Percentiles rank a stretch among this genome's conserved stretches.
Conservation (phyloP, 2,113 vertebrate species). For the Mobula birostris region DNA sequence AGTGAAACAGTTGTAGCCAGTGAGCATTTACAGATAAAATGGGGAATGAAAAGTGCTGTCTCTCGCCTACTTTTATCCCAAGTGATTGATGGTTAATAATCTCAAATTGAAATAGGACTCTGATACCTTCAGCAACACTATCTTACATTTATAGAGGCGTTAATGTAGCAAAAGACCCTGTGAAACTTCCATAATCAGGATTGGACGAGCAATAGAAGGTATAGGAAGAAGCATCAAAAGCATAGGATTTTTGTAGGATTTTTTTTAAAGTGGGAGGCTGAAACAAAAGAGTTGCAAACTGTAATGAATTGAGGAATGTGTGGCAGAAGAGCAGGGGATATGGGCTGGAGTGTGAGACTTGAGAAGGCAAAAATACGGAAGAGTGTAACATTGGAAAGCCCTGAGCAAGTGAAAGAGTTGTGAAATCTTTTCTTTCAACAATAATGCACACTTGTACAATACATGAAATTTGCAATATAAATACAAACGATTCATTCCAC, state of each 20-base stretch:
- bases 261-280: not conserved
- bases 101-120: not conserved
- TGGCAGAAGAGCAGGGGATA: not conserved
- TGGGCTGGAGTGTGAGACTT: not conserved
- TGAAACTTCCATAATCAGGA: not conserved
- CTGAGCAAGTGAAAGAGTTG: not conserved
- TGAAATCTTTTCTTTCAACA: not conserved
- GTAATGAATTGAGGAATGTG: not conserved
- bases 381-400: not conserved
- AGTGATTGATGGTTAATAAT: not conserved
- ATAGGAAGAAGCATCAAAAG: not conserved
- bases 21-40: not conserved
- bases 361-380: not conserved
- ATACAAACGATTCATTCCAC: too few species aligned
- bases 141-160: not conserved
- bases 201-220: not conserved
- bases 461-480: not conserved
- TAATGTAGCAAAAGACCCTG: not conserved
- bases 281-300: not conserved
- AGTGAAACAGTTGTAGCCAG: not conserved
- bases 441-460: not conserved
- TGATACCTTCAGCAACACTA: not conserved
- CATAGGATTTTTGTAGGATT: not conserved
- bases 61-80: not conserved
- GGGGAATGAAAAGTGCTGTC: not conserved